Conservation (phyloP, 2,888 invertebrate species). For the Acrobasis suavella region DNA sequence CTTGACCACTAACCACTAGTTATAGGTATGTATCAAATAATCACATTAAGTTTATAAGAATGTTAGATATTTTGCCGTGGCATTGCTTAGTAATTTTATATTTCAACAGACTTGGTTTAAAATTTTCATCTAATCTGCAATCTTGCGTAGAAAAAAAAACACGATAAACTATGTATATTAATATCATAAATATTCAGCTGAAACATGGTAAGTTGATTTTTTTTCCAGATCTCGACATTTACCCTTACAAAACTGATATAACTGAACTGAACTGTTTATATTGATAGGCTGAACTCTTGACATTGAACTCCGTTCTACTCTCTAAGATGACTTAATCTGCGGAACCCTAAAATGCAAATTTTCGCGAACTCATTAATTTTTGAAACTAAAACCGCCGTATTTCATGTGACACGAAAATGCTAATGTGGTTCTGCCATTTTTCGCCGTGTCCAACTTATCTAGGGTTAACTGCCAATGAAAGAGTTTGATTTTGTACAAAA, state of each 20-base stretch:
- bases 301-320: not conserved
- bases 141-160: no score
- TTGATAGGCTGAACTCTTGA: not conserved
- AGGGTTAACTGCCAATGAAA: not conserved
- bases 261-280: no score
- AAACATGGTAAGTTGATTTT: no score
- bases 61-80: not conserved
- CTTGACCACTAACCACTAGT: not conserved
- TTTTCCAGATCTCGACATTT: no score
- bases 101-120: no score
- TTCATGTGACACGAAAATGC: slow-evolving; percentile 79
- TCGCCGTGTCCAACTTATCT: slow-evolving; percentile 48
- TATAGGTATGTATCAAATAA: no score
- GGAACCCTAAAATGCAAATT: slow-evolving; percentile 20
- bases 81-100: no score
- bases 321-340: slow-evolving; percentile 4
- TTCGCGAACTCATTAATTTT: slow-evolving; percentile 17
- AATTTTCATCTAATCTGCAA: no score
- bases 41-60: not conserved
- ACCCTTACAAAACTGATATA: no score
- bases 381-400: slow-evolving; percentile 32
- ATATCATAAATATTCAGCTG: no score
- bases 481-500: no score
- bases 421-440: slow-evolving; percentile 61
- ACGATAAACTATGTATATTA: no score